Evolutionary conservation across 2,113 vertebrate genomes (phyloP), one percentile per base, ranked within the genome.

Genomic region (Elephantulus edwardii): DNA sequence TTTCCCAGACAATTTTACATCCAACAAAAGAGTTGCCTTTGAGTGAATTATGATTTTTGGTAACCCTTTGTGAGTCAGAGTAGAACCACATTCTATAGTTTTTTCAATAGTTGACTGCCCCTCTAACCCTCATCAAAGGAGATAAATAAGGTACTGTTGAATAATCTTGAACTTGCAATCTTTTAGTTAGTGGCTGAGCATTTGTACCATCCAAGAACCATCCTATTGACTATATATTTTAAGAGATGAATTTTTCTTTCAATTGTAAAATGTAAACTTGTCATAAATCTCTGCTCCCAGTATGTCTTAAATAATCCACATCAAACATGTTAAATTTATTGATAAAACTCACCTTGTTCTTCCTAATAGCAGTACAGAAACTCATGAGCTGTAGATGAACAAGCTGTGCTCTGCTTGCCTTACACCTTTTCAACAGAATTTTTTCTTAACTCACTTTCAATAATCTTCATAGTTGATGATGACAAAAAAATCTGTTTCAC

Each of bases 331-430:
- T 90, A 72, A 54, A 82, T 90, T 92, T 92, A 86, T 71, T 58
- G 75, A 94, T 83, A 91, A 84, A 84, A 60, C n/a, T 22, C 19
- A 75, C 64, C 80, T 30, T 86, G 42, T 93, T 93, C 68, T 94
- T 90, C 91, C 75, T 93, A 35, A 88, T 0, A 81, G 72, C 42
- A 22, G 50, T 72, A 46, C 4, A 78, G 90, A 87, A 91, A 66
- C 68, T 72, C 22, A 26, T 92, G 74, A 70, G 48, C 62, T 78
- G n/a, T 74, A 96, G 88, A 96, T 88, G 86, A 70, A 86, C 38
- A 90, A 88, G 72, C 83, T 91, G 86, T 86, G 71, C 60, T 92
- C 75, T 75, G 20, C 35, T 94, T 89, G 84, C 11, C 66, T 93
- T 83, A 58, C 2, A 88, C n/a, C 86, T 74, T 40, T 66, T 58